Evolutionary conservation across 2,797 vertebrate genomes (phyloP).

Genomic region (Manis pentadactyla): DNA sequence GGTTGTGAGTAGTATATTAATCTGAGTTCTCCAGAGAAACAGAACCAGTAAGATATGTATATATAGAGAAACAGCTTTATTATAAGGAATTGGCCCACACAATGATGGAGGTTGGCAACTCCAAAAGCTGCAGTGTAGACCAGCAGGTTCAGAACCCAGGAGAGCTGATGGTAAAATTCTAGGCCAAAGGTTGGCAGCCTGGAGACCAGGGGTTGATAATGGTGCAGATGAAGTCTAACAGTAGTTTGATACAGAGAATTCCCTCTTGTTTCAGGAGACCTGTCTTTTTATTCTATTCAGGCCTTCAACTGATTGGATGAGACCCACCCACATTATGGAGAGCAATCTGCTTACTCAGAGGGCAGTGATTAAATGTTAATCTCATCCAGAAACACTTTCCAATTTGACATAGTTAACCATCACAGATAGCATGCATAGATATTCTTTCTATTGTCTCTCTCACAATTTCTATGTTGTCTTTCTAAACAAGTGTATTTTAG

Average conservation of each 20-base stretch:
- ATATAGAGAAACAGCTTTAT: not conserved
- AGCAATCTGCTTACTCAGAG: not conserved
- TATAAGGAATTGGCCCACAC: not conserved
- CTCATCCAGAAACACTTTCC: not conserved
- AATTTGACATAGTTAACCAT: not conserved
- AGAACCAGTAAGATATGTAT: not conserved
- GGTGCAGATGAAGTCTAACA: not conserved
- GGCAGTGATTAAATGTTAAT: not conserved
- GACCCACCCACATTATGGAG: not conserved
- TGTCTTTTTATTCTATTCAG: not conserved
- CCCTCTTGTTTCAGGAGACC: not conserved
- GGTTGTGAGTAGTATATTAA: not conserved
- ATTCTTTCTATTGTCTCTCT: not conserved
- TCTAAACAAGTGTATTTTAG: not conserved
- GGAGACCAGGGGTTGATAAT: not conserved
- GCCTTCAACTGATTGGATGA: not conserved
- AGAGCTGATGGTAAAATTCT: not conserved
- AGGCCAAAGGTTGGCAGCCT: not conserved
- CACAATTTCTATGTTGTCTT: not conserved
- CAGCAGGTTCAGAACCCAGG: not conserved
- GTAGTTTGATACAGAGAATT: not conserved
- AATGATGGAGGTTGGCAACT: not conserved
- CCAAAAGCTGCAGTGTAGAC: not conserved
- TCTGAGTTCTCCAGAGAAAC: not conserved
- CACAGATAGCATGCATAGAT: not conserved